Evolutionary conservation across 1,140 invertebrate species (phyloP), one percentile per base, ranked within the genome.

Genomic region (Saxidomus purpurata): DNA sequence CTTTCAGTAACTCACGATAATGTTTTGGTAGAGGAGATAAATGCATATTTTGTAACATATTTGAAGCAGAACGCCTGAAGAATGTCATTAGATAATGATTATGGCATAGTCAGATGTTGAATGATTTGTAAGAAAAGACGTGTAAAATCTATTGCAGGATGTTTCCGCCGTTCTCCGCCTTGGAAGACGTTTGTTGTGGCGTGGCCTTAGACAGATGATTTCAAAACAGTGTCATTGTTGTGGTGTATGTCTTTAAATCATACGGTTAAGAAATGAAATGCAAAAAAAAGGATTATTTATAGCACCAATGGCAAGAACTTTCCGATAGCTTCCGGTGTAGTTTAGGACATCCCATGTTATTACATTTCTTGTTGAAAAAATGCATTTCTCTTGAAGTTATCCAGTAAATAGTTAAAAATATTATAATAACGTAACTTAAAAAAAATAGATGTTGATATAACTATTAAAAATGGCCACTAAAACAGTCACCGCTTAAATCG

Each of bases 41-140:
- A 59, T 81, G 76, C 86, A 80, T 88, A 88, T 52, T 81, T 80
- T 88, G 86, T 88, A 88, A 88, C 76, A 80, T 88, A 55, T 88
- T 38, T 81, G 43, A 88, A 55, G 77, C 86, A 77, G 34, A 61
- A 87, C 28, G 47, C 47, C 63, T 77, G 52, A 87, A 87, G 67
- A 88, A 80, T 88, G 77, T 55, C 86, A 80, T 88, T 81, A 81
- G 76, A 81, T 88, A 88, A 88, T 88, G 77, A 52, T 88, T 80
- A 81, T 52, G 77, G 63, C 76, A 88, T 80, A 63, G 55, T 80
- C 76, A 55, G 15, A 36, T 55, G 86, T 55, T 88, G 86, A 88
- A 13, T n/a, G 86, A 88, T 79, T 8, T 34, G 86, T 69, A 87
- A 87, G 84, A 87, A 52, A 43, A 87, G 47, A 76, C 71, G 84